These are phyloP conservation scores for Champsocephalus gunnari DNA, from an alignment of 2,797 vertebrate species.

Conservation along the genomic window DNA sequence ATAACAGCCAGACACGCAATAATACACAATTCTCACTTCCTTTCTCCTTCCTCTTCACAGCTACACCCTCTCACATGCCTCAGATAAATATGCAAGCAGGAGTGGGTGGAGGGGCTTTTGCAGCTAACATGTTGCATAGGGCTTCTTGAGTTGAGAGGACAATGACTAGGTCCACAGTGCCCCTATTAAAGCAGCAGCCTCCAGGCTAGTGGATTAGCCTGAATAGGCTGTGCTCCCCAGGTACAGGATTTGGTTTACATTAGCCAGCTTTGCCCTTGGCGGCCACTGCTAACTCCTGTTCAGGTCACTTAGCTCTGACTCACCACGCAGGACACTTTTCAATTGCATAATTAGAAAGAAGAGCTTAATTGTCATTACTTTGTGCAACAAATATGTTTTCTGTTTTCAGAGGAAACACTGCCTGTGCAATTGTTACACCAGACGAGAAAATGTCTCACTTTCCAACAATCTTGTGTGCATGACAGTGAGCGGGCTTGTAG, in stretches of 20 bases:
- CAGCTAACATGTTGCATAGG: conserved; percentile 79
- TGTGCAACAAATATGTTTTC: conserved; percentile 61
- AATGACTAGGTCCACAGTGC: conserved; percentile 77
- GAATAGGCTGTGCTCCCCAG: conserved; percentile 87
- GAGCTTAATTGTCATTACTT: conserved; percentile 59
- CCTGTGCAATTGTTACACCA: conserved; percentile 46
- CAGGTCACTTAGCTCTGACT: conserved; percentile 82
- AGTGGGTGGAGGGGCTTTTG: conserved; percentile 51
- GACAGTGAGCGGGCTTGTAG: conserved; percentile 69
- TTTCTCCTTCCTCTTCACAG: conserved; percentile 16
- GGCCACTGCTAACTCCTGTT: conserved; percentile 82
- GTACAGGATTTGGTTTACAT: conserved; percentile 89
- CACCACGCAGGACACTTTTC: conserved; percentile 52
- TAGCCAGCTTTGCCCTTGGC: conserved; percentile 85
- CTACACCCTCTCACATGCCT: conserved; percentile 15
- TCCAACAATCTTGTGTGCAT: conserved; percentile 49
- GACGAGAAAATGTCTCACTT: conserved; percentile 60
- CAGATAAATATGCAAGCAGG: conserved; percentile 66
- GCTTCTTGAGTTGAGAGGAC: conserved; percentile 75
- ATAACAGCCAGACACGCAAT: conserved; percentile 33
- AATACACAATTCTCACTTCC: conserved; percentile 35
- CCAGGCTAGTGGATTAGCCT: conserved; percentile 87
- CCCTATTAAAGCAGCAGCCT: conserved; percentile 87
- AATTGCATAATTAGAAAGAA: conserved; percentile 61
- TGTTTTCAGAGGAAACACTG: conserved; percentile 50